A percentile compares a stretch with the other conserved stretches of the same genome.
phyloP scores from a whole-genome alignment of 2,888 invertebrate genomes.

The Andrena chrysosceles region DNA sequence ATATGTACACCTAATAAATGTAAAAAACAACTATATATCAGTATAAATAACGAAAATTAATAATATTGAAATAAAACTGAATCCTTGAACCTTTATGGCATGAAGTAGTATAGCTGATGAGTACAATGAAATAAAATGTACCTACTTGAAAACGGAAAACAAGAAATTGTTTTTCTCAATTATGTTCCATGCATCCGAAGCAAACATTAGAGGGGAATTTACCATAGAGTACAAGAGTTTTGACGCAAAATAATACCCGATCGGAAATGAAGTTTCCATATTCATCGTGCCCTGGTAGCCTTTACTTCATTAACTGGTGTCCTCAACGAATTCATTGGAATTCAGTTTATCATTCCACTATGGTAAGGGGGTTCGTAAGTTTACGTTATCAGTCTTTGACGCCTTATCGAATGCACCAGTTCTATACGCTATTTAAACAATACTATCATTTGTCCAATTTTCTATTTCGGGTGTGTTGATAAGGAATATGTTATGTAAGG shows the following conservation, averaged over 20 bases:
- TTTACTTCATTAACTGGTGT: conserved; percentile 23
- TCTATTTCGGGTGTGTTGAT: neutral
- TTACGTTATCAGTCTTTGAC: neutral
- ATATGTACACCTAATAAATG: too few species aligned
- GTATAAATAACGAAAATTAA: too few species aligned
- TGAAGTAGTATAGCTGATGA: too few species aligned
- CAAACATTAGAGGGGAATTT: neutral
- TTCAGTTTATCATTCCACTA: neutral
- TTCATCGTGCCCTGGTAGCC: conserved; percentile 37
- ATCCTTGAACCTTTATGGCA: too few species aligned
- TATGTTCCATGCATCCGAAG: too few species aligned
- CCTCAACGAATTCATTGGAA: conserved; percentile 23
- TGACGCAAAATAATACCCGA: neutral
- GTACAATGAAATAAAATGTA: too few species aligned
- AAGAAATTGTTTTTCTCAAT: too few species aligned
- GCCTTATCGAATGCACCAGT: neutral
- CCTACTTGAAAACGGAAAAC: too few species aligned
- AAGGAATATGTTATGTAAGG: conserved; percentile 10
- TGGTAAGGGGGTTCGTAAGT: neutral
- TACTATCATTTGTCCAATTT: neutral
- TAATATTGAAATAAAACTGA: too few species aligned
- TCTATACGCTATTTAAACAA: neutral
- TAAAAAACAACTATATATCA: too few species aligned
- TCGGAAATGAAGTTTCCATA: conserved; percentile 23
- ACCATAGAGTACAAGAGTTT: neutral